Evolutionary conservation across 92 coral and sea anemone species (phyloP).

Genomic region (Phenganax subtilis): DNA sequence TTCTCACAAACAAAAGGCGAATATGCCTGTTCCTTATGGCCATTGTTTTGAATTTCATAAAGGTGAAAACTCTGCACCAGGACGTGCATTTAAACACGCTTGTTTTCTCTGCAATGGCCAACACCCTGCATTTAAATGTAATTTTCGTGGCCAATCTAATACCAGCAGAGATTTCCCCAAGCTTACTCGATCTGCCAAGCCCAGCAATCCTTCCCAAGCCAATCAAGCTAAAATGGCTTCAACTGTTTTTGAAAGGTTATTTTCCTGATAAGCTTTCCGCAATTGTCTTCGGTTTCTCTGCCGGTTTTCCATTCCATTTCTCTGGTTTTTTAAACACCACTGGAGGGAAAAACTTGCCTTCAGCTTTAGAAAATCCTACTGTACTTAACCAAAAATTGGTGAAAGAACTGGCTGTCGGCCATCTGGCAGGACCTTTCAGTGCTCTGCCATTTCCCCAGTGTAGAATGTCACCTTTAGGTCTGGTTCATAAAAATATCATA

Average conservation of each 20-base stretch:
- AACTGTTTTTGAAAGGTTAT: conserved; percentile 39
- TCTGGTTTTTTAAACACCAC: conserved; percentile 21
- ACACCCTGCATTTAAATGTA: conserved; percentile 51
- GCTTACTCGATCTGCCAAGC: background rate
- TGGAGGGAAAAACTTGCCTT: conserved; percentile 29
- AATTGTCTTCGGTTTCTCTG: conserved; percentile 41
- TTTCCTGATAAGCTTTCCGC: background rate
- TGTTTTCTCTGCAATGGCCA: conserved; percentile 35
- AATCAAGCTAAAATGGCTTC: conserved; percentile 35
- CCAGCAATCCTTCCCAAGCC: conserved; percentile 27
- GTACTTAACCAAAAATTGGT: conserved; percentile 44
- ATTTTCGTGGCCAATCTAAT: background rate
- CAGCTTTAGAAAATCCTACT: conserved; percentile 43
- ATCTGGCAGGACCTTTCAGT: conserved; percentile 46
- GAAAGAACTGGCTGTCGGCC: conserved; percentile 41
- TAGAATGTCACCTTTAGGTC: conserved; percentile 48
- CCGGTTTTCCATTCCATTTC: conserved; percentile 47
- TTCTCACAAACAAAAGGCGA: background rate
- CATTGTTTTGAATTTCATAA: background rate
- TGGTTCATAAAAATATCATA: conserved; percentile 46
- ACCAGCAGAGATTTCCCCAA: background rate
- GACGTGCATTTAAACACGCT: no score
- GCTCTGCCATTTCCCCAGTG: conserved; percentile 40
- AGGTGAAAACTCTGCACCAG: background rate
- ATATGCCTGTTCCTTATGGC: background rate